Evolutionary conservation across 2,113 vertebrate genomes (phyloP), one percentile per base, ranked within the genome.

Genomic region (Mastomys natalensis): DNA sequence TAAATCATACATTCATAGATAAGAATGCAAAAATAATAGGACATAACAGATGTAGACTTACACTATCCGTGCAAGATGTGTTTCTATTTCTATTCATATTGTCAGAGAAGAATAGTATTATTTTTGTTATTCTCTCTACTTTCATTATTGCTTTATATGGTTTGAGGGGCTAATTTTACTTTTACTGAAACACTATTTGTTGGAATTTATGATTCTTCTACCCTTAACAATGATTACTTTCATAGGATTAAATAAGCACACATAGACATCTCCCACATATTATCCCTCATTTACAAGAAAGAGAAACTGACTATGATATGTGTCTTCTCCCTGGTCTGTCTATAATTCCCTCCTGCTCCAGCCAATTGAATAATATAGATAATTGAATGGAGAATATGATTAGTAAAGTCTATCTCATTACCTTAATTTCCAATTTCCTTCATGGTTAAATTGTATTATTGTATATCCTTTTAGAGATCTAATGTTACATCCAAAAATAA

Each of bases 351-450:
- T 77, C 10, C 24, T 40, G 48, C 89, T 60, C 43, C 34, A 58
- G 26, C 7, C 68, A 76, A 76, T 64, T 87, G 62, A 87, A 53
- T 40, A 91, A 87, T 8, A 15, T 55, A 96, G 62, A 89, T 96
- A 82, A 89, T 90, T 93, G 55, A 91, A 96, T 84, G 93, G 77
- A 78, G 78, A 94, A 94, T 95, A 40, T 87, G 66, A 96, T 95
- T 94, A 95, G 66, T 31, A 40, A 93, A 94, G 51, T 93, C 68
- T 62, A 90, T 91, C 80, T 92, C 37, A 93, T 95, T 96, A 53
- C 87, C 70, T 95, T 93, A 80, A 96, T 94, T 97, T 94, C 74
- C 66, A 96, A 1, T 90, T 91, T 89, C 60, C 55, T 94, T 64
- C 17, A 13, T 87, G 62, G 68, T 51, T 1, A 93, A 94, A 94